Evolutionary conservation across 1,140 invertebrate species (phyloP), one percentile per base, ranked within the genome.

Genomic region (Zaprionus africanus): DNA sequence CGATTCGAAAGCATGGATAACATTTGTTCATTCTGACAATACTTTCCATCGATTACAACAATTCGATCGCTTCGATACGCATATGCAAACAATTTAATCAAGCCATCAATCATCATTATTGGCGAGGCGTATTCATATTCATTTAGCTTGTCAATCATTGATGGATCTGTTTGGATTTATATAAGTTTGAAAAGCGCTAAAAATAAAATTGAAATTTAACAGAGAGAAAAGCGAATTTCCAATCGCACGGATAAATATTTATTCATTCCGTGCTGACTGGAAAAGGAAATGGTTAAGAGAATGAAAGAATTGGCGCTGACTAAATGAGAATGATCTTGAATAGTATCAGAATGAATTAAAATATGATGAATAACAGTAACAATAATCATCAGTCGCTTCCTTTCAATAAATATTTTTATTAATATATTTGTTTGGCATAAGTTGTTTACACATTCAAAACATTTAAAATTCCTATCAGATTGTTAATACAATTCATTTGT

Each of bases 361-460:
- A 34, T 28, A 15, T 36, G 12, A 56, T 38, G 22, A 66, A 62
- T 56, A 64, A 22, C 12, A 49, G 28, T 19, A 54, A 22, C 12
- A 49, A 28, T 19, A 54, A 28, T 6, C 15, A 3, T 17, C 5
- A 12, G 43, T 31, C 26, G 43, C 43, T 76, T 57, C 26, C 12
- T 76, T 72, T 24, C 59, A 76, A 62, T 70, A 49, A 56, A 43
- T 57, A 76, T 82, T 73, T 82, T 77, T 77, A 77, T 77, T 67
- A 60, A 59, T 79, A 79, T 79, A 79, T 73, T 79, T 78, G 68
- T 62, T 59, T 78, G 76, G 71, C 83, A 86, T 82, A 82, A 86
- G 82, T 78, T 74, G 51, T 82, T 82, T 86, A 82, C 79, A 82
- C 80, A 86, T 70, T 82, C 71, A 84, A 84, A 85, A 84, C 78